These are phyloP conservation scores for Beris morrisii DNA, from an alignment of 2,888 invertebrate species.

Conservation along the genomic window DNA sequence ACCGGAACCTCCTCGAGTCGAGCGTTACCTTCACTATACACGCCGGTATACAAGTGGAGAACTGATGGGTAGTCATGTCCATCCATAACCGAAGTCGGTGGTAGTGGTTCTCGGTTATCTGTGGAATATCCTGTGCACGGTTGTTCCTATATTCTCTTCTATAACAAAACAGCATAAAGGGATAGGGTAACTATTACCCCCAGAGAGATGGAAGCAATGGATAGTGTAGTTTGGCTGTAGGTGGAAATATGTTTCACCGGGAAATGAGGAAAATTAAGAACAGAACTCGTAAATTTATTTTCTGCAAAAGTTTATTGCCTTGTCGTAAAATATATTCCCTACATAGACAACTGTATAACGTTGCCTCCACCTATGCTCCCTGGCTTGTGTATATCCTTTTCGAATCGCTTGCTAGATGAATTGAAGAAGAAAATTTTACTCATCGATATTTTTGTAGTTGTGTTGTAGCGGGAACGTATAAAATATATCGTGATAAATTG, in stretches of 20 bases:
- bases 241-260: constrained; percentile 35
- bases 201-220: constrained; percentile 13
- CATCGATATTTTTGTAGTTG: constrained; percentile 4
- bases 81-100: constrained; percentile 30
- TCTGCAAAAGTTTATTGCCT: constrained; percentile 44
- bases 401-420: not conserved
- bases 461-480: not conserved
- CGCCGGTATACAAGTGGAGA: constrained; percentile 23
- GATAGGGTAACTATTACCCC: too few species aligned
- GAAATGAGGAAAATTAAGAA: constrained; percentile 43
- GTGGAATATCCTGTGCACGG: constrained; percentile 21
- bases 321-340: constrained; percentile 41
- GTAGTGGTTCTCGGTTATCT: constrained; percentile 19
- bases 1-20: constrained; percentile 14
- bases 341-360: constrained; percentile 34
- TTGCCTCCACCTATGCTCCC: not conserved
- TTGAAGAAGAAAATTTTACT: not conserved
- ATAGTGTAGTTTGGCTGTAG: constrained; percentile 20
- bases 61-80: constrained; percentile 38
- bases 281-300: constrained; percentile 45
- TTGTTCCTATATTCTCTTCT: constrained; percentile 14
- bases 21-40: constrained; percentile 7
- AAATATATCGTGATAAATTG: constrained; percentile 42
- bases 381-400: too few species aligned
- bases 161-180: constrained; percentile 23